These are phyloP conservation scores for Anas bernieri DNA, from an alignment of 2,797 vertebrate genomes.

Conservation along the genomic window DNA sequence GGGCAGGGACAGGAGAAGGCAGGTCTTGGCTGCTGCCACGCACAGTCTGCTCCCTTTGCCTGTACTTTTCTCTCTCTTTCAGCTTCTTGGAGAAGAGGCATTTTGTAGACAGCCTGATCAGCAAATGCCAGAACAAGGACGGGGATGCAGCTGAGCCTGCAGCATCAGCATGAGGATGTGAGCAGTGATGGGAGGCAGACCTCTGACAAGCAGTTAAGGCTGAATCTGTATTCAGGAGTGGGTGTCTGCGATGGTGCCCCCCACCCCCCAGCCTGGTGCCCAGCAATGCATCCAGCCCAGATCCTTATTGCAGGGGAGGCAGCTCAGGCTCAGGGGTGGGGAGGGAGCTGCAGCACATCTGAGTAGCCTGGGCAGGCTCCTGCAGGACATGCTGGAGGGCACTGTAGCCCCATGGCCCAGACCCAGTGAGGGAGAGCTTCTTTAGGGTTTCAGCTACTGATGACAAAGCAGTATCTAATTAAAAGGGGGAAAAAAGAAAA, in stretches of 20 bases:
- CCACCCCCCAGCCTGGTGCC: background rate
- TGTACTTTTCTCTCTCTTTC: background rate
- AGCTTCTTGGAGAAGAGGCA: background rate
- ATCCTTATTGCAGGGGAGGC: background rate
- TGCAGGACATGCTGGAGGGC: background rate
- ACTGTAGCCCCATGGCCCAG: background rate
- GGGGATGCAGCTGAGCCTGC: background rate
- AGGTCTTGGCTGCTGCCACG: background rate
- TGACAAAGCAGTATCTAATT: background rate
- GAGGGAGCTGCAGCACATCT: background rate
- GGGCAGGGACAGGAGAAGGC: background rate
- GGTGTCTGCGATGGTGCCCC: background rate
- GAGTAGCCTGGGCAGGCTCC: background rate
- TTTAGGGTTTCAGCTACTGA: background rate
- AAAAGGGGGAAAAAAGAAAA: background rate
- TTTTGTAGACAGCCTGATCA: background rate
- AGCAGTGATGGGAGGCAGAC: background rate
- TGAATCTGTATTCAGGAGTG: background rate
- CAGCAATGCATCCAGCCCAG: background rate
- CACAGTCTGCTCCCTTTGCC: background rate
- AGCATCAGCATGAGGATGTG: background rate
- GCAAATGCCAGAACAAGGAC: background rate
- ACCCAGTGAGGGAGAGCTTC: background rate
- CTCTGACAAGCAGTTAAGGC: background rate
- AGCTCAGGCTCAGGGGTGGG: background rate